phyloP scores from a whole-genome alignment of 2,797 vertebrate species.

The Babyrousa celebensis region DNA sequence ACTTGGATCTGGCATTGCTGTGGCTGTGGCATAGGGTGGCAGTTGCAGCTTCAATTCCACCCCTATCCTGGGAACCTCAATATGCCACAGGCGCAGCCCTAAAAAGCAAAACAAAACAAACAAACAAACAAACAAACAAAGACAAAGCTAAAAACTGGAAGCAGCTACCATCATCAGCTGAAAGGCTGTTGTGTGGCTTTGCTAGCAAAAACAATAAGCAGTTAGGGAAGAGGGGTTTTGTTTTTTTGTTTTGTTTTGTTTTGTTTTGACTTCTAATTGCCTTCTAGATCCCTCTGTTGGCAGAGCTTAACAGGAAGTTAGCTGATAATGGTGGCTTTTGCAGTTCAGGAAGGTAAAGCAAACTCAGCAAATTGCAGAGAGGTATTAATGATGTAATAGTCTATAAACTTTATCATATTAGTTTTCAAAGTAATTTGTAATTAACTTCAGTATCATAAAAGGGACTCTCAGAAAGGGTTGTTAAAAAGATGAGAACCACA shows the following conservation, averaged over 20 bases:
- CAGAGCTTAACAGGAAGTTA: background rate
- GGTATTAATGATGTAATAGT: background rate
- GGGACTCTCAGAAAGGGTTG: background rate
- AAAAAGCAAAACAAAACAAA: too few species aligned
- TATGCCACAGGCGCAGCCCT: too few species aligned
- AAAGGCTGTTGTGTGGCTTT: background rate
- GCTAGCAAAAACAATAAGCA: background rate
- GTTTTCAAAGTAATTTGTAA: background rate
- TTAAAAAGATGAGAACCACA: background rate
- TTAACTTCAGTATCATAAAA: background rate
- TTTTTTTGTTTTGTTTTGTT: background rate
- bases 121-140: too few species aligned
- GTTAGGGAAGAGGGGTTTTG: background rate
- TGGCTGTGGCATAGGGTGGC: too few species aligned
- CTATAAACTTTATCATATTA: background rate
- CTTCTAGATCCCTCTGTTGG: background rate
- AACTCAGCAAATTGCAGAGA: conserved; percentile 6
- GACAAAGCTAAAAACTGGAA: background rate
- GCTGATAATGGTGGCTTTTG: background rate
- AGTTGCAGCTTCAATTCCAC: too few species aligned
- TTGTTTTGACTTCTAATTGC: background rate
- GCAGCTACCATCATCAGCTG: background rate
- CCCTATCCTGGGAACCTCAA: too few species aligned
- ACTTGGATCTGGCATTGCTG: too few species aligned
- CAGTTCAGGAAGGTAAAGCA: background rate